Percentiles rank a stretch among this genome's conserved stretches.
These are phyloP conservation scores for Lydus trimaculatus DNA, from an alignment of 2,888 invertebrate genomes.

Conservation along the genomic window DNA sequence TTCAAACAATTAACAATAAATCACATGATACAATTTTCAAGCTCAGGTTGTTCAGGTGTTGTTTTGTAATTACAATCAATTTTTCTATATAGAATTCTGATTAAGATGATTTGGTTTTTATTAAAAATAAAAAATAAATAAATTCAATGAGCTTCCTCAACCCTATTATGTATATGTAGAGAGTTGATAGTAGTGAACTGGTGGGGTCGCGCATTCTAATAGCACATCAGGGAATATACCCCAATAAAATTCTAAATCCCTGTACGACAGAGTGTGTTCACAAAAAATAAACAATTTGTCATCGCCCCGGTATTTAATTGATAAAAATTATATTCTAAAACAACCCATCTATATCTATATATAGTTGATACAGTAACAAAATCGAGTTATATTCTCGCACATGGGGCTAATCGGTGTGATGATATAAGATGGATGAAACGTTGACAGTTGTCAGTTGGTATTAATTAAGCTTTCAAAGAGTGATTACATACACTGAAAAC, in stretches of 20 bases:
- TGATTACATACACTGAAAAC: neutral
- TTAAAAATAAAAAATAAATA: too few species aligned
- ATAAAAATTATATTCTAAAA: conserved; percentile 50
- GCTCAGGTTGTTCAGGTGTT: neutral
- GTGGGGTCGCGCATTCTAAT: conserved; percentile 45
- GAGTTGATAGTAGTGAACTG: conserved; percentile 39
- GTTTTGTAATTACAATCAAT: neutral
- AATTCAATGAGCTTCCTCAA: conserved; percentile 45
- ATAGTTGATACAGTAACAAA: neutral
- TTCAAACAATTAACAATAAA: too few species aligned
- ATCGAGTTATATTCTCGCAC: neutral
- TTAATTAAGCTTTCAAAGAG: neutral
- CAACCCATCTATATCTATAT: too few species aligned
- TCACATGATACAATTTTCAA: too few species aligned
- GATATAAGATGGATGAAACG: neutral
- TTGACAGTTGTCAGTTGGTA: neutral
- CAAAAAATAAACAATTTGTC: conserved; percentile 55
- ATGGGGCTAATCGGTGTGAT: neutral
- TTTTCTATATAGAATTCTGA: too few species aligned
- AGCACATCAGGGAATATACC: conserved; percentile 54
- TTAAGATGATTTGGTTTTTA: too few species aligned
- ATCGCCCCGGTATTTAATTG: conserved; percentile 51
- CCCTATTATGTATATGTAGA: conserved; percentile 39
- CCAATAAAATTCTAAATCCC: conserved; percentile 55
- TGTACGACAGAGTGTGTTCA: conserved; percentile 42